These are phyloP conservation scores for Carterocephalus palaemon DNA, from an alignment of 2,888 invertebrate species.

Conservation along the genomic window DNA sequence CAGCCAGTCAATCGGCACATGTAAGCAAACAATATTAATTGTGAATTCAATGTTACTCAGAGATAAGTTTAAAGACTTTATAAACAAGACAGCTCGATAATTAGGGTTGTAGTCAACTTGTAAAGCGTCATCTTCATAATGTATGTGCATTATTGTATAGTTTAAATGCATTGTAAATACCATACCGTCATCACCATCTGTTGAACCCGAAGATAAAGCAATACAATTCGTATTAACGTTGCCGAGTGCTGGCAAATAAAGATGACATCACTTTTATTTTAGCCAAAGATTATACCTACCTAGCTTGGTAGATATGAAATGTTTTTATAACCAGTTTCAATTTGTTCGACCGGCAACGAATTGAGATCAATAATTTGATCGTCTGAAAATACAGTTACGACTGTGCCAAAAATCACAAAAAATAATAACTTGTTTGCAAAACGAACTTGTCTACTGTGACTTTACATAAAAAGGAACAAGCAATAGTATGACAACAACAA, in stretches of 20 bases:
- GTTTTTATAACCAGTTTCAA: constrained; percentile 43
- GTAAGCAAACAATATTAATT: no score
- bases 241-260: constrained; percentile 57
- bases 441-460: no score
- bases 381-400: constrained; percentile 62
- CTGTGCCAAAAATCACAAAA: constrained; percentile 51
- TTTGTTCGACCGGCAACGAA: constrained; percentile 44
- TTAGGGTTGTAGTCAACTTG: constrained; percentile 1
- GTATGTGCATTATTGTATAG: constrained; percentile 34
- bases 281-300: constrained; percentile 9
- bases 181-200: no score
- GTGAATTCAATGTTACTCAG: no score
- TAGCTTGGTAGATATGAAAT: constrained; percentile 22
- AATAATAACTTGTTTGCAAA: no score
- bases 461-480: no score
- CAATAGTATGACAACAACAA: no score
- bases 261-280: constrained; percentile 59
- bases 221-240: constrained; percentile 62
- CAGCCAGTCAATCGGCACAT: no score
- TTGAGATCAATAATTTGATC: constrained; percentile 48
- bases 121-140: constrained; percentile 35
- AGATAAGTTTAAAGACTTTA: no score
- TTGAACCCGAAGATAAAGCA: constrained; percentile 62
- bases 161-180: constrained; percentile 42
- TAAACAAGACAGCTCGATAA: constrained; percentile 28